Evolutionary conservation across 1,140 invertebrate genomes (phyloP), one percentile per base, ranked within the genome.

Genomic region (Metaphire vulgaris): DNA sequence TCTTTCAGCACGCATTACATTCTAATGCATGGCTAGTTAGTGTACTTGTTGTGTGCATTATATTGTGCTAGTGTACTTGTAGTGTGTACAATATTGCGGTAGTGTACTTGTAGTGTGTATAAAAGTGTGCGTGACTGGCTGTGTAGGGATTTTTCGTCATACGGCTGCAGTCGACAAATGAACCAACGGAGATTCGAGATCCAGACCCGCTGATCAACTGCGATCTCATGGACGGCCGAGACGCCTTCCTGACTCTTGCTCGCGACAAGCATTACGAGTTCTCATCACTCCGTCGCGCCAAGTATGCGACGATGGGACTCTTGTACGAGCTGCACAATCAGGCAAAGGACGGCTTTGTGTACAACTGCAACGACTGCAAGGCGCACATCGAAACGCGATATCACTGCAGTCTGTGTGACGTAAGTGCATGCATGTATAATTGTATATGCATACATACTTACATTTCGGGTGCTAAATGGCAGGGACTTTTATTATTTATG

Each of bases 181-280:
- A 28, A 28, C 72, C 34, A 2, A 14, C 72, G 2, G 31, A 31
- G 14, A 87, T 88, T 72, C 77, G 79, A 28, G 98, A 99, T 88
- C 95, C 96, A 1, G 98, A 99, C 89, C 93, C 94, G 28, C 88
- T 94, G 78, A 91, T 98, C 78, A 92, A 92, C 83, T 98, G 96
- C 88, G 98, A 99, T 88, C 88, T 99, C 69, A 99, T 99, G 98
- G 97, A 99, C 86, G 97, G 97, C 0, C 92, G 98, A 33, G 98
- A 99, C 89, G 96, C 96, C 70, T 99, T 99, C 87, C 89, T 99
- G 1, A 98, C 96, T 26, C 91, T 99, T 88, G 96, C 97, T 16
- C 90, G 97, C 77, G 98, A 99, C 87, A 94, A 95, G 82, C 97
- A 99, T 89, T 98, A 95, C 85, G 98, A 99, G 88, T 99, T 99